Conservation (phyloP, 2,113 vertebrate genomes). For the Opisthocomus hoazin region DNA sequence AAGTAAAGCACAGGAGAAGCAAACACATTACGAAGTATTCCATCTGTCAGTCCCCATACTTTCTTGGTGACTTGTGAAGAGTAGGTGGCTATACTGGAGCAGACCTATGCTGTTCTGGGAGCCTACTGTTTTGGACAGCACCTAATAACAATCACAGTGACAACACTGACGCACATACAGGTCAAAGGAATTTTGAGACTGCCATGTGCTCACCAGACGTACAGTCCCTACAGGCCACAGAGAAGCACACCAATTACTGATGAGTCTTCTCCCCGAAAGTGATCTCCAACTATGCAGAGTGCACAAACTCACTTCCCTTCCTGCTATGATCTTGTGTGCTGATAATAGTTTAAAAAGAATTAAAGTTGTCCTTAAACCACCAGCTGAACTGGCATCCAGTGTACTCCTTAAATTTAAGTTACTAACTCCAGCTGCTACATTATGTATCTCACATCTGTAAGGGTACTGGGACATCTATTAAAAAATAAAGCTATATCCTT, state of each 20-base stretch:
- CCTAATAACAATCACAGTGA: not conserved
- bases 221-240: not conserved
- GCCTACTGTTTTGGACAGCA: not conserved
- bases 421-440: not conserved
- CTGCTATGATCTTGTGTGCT: not conserved
- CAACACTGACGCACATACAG: not conserved
- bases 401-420: not conserved
- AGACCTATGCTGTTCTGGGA: not conserved
- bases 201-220: not conserved
- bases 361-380: not conserved
- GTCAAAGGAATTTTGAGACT: not conserved
- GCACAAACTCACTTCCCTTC: not conserved
- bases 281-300: not conserved
- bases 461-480: not conserved
- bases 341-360: not conserved
- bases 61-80: not conserved
- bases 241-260: not conserved
- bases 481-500: not conserved
- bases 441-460: not conserved
- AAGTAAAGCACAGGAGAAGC: not conserved
- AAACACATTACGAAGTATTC: not conserved
- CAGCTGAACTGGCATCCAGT: not conserved
- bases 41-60: not conserved
- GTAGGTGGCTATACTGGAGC: not conserved
- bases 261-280: not conserved